These are phyloP conservation scores for Meiosimyza platycephala DNA, from an alignment of 2,888 invertebrate genomes.

Conservation along the genomic window DNA sequence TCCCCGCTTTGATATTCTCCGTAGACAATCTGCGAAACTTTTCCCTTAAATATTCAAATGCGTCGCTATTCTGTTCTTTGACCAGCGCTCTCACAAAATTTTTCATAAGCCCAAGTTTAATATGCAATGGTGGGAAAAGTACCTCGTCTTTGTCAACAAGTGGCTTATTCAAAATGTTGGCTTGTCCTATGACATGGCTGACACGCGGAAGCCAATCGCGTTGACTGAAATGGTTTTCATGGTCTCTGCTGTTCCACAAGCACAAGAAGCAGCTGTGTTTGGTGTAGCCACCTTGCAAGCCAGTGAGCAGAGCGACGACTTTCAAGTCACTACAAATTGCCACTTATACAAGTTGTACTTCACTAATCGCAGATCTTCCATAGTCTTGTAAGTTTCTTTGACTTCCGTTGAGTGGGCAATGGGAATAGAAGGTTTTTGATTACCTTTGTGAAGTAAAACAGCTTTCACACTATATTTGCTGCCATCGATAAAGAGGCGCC, in stretches of 20 bases:
- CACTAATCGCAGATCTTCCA: too few species aligned
- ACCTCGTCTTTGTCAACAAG: neutral
- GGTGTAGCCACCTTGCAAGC: constrained; percentile 13
- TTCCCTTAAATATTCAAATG: too few species aligned
- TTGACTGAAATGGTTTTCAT: neutral
- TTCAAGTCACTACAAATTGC: constrained; percentile 1
- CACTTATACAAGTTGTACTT: neutral
- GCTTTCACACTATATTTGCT: too few species aligned
- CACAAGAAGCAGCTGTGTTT: constrained; percentile 17
- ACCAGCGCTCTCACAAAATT: neutral
- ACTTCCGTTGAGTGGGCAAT: too few species aligned
- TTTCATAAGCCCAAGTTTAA: constrained; percentile 4
- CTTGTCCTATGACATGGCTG: neutral
- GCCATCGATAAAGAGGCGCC: constrained; percentile 23
- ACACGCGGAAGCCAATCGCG: neutral
- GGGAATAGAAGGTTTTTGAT: too few species aligned
- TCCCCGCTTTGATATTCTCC: neutral
- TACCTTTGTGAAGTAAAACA: too few species aligned
- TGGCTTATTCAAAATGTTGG: constrained; percentile 2
- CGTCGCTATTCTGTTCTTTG: neutral
- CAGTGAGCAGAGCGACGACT: constrained; percentile 10
- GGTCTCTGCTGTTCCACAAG: constrained; percentile 10
- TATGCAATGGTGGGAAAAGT: constrained; percentile 14
- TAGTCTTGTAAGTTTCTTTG: too few species aligned
- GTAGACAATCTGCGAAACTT: too few species aligned